phyloP scores from a whole-genome alignment of 1,140 invertebrate species.

The Bactericera cockerelli region DNA sequence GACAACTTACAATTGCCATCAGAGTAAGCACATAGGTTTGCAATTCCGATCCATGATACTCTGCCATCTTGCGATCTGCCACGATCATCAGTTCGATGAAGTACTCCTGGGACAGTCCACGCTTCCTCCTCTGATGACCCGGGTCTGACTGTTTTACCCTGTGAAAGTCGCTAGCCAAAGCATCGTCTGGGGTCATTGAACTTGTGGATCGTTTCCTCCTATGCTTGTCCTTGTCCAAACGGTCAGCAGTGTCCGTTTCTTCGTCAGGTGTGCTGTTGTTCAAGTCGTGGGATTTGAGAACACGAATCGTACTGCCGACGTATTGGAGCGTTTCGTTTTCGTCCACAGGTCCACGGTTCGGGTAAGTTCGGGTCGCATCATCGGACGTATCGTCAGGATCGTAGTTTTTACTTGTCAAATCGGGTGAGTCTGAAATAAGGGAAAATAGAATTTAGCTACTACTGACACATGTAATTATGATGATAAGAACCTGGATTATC shows the following conservation, averaged over 20 bases:
- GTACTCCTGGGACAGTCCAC: conserved; percentile 39
- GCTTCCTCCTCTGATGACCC: conserved; percentile 16
- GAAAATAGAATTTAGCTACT: too few species aligned
- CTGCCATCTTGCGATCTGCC: conserved; percentile 58
- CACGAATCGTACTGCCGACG: background rate
- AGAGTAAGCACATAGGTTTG: conserved; percentile 59
- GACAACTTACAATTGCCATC: conserved; percentile 61
- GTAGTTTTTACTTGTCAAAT: too few species aligned
- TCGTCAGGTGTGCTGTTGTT: too few species aligned
- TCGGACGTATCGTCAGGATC: background rate
- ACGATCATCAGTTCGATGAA: conserved; percentile 66
- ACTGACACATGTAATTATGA: too few species aligned
- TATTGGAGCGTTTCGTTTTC: background rate
- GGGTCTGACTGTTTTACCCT: too few species aligned
- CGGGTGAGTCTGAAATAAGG: too few species aligned
- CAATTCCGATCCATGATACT: conserved; percentile 47
- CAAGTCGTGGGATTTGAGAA: background rate
- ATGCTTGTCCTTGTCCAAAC: too few species aligned
- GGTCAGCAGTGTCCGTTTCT: too few species aligned
- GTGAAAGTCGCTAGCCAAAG: too few species aligned
- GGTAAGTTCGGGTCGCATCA: background rate
- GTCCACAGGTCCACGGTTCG: background rate
- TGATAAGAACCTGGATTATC: too few species aligned
- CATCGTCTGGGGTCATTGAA: too few species aligned
- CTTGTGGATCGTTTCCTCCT: too few species aligned